Evolutionary conservation across 2,113 vertebrate genomes (phyloP).

Genomic region (Gracilinanus agilis): DNA sequence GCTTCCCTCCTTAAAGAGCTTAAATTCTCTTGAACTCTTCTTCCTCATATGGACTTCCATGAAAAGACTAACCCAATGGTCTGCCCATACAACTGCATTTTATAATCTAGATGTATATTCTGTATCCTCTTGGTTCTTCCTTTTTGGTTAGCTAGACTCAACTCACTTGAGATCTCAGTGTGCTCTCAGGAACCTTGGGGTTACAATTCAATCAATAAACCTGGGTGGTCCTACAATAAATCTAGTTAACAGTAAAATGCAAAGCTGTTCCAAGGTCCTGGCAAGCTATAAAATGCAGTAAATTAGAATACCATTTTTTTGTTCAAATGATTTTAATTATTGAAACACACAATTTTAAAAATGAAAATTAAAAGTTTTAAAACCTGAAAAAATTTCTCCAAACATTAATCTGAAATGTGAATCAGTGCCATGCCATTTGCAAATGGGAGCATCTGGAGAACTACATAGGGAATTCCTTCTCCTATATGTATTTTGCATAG

Average conservation of each 20-base stretch:
- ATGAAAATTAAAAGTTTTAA: neutral
- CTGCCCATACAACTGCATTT: neutral
- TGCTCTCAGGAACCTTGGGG: neutral
- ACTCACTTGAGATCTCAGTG: neutral
- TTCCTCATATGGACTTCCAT: neutral
- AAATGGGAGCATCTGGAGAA: neutral
- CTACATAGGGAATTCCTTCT: neutral
- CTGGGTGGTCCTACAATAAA: slow-evolving; percentile 84
- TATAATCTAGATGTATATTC: neutral
- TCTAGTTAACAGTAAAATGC: slow-evolving; percentile 79
- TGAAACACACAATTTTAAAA: slow-evolving; percentile 90
- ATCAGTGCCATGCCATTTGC: neutral
- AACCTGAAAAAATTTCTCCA: neutral
- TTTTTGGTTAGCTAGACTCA: neutral
- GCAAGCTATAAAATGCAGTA: slow-evolving; percentile 89
- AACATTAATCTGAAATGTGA: neutral
- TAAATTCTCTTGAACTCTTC: neutral
- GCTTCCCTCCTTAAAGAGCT: neutral
- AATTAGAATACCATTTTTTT: slow-evolving; percentile 91
- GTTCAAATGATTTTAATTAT: slow-evolving; percentile 92
- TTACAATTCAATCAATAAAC: slow-evolving; percentile 40
- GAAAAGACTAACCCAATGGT: neutral
- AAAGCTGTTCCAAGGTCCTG: slow-evolving; percentile 86
- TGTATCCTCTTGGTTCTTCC: neutral
- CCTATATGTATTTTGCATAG: neutral